These are phyloP conservation scores for Menura novaehollandiae DNA, from an alignment of 2,113 vertebrate species.

Conservation along the genomic window DNA sequence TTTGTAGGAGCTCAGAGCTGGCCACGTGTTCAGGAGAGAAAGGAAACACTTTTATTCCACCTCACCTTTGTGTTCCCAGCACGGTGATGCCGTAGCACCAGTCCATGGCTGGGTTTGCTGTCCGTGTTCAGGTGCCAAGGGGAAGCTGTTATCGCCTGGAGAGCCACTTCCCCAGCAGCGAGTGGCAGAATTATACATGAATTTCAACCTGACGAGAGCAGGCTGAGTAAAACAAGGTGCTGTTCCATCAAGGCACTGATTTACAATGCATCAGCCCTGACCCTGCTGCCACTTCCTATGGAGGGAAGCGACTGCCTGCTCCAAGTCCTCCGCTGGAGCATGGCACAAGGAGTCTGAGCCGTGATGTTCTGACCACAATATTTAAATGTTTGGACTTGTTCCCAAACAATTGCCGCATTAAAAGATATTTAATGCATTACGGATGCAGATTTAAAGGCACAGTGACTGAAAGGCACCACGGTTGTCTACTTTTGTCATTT, in stretches of 20 bases:
- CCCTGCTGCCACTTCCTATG: neutral
- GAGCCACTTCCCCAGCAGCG: neutral
- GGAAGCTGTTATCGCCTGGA: neutral
- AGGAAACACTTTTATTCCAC: neutral
- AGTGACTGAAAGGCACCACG: neutral
- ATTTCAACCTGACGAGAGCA: neutral
- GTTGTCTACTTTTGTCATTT: neutral
- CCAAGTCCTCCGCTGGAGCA: neutral
- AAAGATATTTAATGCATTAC: neutral
- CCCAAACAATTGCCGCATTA: neutral
- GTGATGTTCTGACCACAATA: neutral
- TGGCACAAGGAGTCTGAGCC: neutral
- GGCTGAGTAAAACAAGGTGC: neutral
- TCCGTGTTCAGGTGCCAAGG: neutral
- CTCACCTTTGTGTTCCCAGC: neutral
- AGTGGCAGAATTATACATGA: neutral
- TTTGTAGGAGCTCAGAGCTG: neutral
- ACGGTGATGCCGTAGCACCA: rapidly evolving
- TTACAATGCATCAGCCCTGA: neutral
- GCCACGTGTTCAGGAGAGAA: neutral
- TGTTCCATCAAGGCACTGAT: neutral
- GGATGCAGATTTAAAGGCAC: neutral
- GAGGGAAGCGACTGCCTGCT: neutral
- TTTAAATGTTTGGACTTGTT: neutral
- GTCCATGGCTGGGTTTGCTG: neutral